phyloP scores from a whole-genome alignment of 2,113 vertebrate species.

The Holacanthus passer region DNA sequence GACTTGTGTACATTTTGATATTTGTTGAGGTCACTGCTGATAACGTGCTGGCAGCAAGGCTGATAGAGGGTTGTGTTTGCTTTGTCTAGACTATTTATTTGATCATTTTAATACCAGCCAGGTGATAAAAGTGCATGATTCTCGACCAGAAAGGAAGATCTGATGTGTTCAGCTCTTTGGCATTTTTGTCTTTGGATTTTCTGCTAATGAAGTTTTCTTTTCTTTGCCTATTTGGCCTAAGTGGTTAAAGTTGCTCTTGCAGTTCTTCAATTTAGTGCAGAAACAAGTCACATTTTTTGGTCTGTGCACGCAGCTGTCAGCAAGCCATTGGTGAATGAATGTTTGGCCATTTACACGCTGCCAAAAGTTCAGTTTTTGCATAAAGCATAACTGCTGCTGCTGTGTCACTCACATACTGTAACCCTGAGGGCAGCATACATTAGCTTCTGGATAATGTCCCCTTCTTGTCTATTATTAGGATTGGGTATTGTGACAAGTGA shows the following conservation, averaged over 20 bases:
- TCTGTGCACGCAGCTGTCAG: not conserved
- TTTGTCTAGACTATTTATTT: not conserved
- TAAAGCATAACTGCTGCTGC: not conserved
- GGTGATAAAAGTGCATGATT: not conserved
- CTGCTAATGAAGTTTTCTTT: not conserved
- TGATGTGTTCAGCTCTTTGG: too few species aligned
- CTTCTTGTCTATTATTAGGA: not conserved
- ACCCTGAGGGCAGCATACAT: not conserved
- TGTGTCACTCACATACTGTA: not conserved
- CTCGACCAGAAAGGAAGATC: not conserved
- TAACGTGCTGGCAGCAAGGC: slow-evolving; percentile 1
- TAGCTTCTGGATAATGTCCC: not conserved
- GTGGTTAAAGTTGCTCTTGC: not conserved
- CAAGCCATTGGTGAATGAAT: not conserved
- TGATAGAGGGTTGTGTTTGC: not conserved
- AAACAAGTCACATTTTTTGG: not conserved
- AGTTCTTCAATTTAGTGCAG: not conserved
- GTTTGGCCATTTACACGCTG: not conserved
- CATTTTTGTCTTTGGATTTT: not conserved
- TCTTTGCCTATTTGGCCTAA: not conserved
- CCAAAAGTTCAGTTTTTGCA: not conserved
- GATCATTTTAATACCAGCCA: not conserved
- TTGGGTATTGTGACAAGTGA: not conserved
- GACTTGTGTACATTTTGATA: slow-evolving; percentile 18
- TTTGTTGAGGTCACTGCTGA: slow-evolving; percentile 28